Conservation (phyloP, 1,140 invertebrate genomes). For the Euura saliciscinereae region DNA sequence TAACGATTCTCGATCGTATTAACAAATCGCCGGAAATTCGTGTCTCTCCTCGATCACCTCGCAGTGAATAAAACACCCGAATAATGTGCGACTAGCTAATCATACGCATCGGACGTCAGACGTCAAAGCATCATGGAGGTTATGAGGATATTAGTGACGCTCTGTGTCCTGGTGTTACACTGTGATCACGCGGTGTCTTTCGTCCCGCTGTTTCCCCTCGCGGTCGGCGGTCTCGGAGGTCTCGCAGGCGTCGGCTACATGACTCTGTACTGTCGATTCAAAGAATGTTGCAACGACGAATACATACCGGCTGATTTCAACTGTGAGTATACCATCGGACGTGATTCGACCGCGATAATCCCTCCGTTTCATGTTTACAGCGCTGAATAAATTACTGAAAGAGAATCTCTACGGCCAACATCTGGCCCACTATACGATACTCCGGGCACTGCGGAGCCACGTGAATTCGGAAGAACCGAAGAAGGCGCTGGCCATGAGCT, state of each 20-base stretch:
- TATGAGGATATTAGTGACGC: not conserved
- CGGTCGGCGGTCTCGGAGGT: not conserved
- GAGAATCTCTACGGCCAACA: slow-evolving; percentile 70
- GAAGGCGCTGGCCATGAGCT: slow-evolving; percentile 76
- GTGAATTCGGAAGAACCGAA: slow-evolving; percentile 54
- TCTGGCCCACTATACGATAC: slow-evolving; percentile 63
- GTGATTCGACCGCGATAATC: slow-evolving; percentile 18
- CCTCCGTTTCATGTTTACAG: slow-evolving; percentile 38
- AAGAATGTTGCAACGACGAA: slow-evolving; percentile 57
- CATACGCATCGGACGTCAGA: too few relatives aligned
- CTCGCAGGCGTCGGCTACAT: not conserved
- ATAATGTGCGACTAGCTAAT: too few relatives aligned
- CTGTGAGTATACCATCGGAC: slow-evolving; percentile 24
- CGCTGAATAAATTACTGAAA: slow-evolving; percentile 41
- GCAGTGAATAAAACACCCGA: too few relatives aligned
- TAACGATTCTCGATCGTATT: too few relatives aligned
- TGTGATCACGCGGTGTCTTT: not conserved
- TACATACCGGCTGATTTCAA: slow-evolving; percentile 49
- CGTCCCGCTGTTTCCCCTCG: not conserved
- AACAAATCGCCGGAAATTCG: too few relatives aligned
- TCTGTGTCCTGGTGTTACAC: not conserved
- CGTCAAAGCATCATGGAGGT: too few relatives aligned
- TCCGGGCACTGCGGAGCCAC: slow-evolving; percentile 65
- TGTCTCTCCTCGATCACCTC: too few relatives aligned
- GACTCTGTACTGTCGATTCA: slow-evolving; percentile 33